phyloP scores from a whole-genome alignment of 2,888 invertebrate species.

The Macaria liturata region DNA sequence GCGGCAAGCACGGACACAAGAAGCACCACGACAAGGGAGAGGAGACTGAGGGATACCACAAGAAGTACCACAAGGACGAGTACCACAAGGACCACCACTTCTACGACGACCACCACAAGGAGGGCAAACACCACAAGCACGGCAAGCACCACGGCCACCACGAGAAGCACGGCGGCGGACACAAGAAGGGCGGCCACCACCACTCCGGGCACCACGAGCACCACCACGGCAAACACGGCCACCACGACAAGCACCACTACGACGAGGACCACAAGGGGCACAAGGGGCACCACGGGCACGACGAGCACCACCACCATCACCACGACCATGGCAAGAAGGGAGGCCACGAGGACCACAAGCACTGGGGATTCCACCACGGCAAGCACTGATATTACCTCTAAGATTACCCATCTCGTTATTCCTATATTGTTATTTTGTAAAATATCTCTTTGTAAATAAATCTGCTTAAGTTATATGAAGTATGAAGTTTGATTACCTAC shows the following conservation, averaged over 20 bases:
- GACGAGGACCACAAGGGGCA: slow-evolving; percentile 92
- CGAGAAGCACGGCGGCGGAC: slow-evolving; percentile 89
- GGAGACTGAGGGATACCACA: slow-evolving; percentile 92
- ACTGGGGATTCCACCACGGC: slow-evolving; percentile 87
- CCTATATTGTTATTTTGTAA: slow-evolving; percentile 56
- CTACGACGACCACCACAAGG: slow-evolving; percentile 93
- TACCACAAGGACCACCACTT: slow-evolving; percentile 94
- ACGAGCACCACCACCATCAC: slow-evolving; percentile 89
- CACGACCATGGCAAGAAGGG: slow-evolving; percentile 91
- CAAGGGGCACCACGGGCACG: slow-evolving; percentile 90
- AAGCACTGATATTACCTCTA: slow-evolving; percentile 72
- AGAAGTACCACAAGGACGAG: slow-evolving; percentile 94
- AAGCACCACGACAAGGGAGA: slow-evolving; percentile 93
- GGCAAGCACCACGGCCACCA: slow-evolving; percentile 91
- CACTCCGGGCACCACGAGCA: slow-evolving; percentile 90
- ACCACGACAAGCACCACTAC: slow-evolving; percentile 91
- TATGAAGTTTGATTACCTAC: slow-evolving; percentile 7
- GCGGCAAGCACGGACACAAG: slow-evolving; percentile 90
- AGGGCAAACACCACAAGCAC: slow-evolving; percentile 92
- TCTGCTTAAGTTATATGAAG: slow-evolving; percentile 21
- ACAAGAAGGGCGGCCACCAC: slow-evolving; percentile 92
- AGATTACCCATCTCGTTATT: slow-evolving; percentile 50
- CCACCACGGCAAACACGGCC: slow-evolving; percentile 91
- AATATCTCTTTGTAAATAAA: slow-evolving; percentile 73
- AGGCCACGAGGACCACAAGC: slow-evolving; percentile 88